These are phyloP conservation scores for Pyrrhosoma nymphula DNA, from an alignment of 2,888 invertebrate species.

Conservation along the genomic window DNA sequence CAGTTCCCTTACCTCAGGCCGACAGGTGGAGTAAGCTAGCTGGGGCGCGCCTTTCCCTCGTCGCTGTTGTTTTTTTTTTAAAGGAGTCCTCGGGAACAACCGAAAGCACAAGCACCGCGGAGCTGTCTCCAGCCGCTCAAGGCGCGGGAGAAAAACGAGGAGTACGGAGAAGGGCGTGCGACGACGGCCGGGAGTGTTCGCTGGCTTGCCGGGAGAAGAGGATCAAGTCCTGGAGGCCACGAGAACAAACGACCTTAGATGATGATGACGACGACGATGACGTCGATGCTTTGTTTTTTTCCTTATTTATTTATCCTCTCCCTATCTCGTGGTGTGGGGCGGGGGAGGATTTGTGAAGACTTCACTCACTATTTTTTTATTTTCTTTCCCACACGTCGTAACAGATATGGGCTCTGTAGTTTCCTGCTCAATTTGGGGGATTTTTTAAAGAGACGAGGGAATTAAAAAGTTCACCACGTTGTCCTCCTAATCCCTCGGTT, in stretches of 20 bases:
- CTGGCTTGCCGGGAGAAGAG: neutral
- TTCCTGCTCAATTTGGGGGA: neutral
- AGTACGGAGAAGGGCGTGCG: neutral
- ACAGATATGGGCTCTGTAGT: neutral
- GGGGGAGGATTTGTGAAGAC: neutral
- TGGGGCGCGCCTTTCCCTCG: no score
- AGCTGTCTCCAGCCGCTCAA: neutral
- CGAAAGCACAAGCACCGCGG: neutral
- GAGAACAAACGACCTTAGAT: neutral
- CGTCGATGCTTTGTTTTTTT: neutral
- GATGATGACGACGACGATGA: neutral
- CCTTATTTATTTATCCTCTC: neutral
- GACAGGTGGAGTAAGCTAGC: conserved; percentile 58
- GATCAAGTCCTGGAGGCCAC: neutral
- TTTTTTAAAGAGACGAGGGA: neutral
- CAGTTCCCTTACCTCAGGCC: conserved; percentile 61
- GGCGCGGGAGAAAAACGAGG: neutral
- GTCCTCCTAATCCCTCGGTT: neutral
- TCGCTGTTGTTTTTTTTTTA: neutral
- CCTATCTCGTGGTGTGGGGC: neutral
- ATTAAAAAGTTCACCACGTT: neutral
- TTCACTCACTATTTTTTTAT: neutral
- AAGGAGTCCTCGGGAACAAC: neutral
- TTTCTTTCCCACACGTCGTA: neutral
- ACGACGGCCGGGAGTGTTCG: neutral